Percentiles rank a stretch among this genome's conserved stretches.
phyloP scores from a whole-genome alignment of 1,140 invertebrate species.

The Trachelipus rathkii region DNA sequence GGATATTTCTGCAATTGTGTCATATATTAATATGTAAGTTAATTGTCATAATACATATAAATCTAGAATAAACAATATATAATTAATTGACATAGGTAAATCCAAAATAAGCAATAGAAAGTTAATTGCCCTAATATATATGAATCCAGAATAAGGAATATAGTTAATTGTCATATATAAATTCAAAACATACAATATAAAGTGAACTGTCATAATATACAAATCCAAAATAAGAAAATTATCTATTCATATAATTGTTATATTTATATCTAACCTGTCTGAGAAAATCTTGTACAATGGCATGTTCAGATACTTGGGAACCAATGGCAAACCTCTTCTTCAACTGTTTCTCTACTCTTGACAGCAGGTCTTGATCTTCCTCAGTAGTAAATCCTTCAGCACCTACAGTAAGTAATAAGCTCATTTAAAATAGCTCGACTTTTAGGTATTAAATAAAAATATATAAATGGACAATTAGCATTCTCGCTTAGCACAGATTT shows the following conservation, averaged over 20 bases:
- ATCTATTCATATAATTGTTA: not conserved
- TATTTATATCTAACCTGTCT: slow-evolving; percentile 59
- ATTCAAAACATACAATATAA: too few species aligned
- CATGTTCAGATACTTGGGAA: slow-evolving; percentile 90
- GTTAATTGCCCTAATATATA: too few species aligned
- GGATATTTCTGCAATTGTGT: slow-evolving; percentile 67
- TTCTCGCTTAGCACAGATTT: too few species aligned
- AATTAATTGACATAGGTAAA: too few species aligned
- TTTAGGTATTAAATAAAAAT: too few species aligned
- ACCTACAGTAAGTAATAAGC: slow-evolving; percentile 56
- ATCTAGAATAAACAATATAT: not conserved
- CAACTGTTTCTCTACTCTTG: slow-evolving; percentile 87
- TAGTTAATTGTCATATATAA: too few species aligned
- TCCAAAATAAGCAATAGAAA: too few species aligned
- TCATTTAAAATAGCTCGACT: too few species aligned
- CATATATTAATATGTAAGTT: slow-evolving; percentile 40
- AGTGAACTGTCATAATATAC: too few species aligned
- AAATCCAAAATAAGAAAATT: not conserved
- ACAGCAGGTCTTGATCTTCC: slow-evolving; percentile 85
- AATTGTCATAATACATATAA: not conserved
- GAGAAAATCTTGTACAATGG: slow-evolving; percentile 89
- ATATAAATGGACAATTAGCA: too few species aligned
- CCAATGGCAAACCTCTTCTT: slow-evolving; percentile 93
- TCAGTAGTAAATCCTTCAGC: slow-evolving; percentile 95
- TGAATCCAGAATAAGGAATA: not conserved